Base-by-base conservation (phyloP, 2,888 invertebrate genomes). In the Trachelus troglodyta region DNA sequence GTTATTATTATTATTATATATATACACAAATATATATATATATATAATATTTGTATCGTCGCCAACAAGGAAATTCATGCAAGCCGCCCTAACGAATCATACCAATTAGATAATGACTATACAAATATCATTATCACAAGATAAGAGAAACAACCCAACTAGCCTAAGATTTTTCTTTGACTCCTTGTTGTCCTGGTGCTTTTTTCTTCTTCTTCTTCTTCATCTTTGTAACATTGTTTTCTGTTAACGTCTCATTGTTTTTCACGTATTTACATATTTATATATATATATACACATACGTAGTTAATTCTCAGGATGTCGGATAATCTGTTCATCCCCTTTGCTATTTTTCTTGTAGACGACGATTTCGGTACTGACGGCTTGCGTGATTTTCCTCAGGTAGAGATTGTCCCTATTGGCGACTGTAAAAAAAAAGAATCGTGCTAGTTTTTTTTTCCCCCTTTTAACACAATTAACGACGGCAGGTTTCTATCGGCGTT, bases 401-500 rank as follows among this genome's bases (percentile, higher is more conserved):
- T 34, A 12, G 71, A 31, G 23, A 12, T 71, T 12, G 34, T 11
- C 12, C 35, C 71, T 56, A 56, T 34, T 73, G 56, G 78, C 80
- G 76, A 78, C 74, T 71, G 76, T 12, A 71, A 78, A 37, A 74
- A 31, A 35, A 79, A 76, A 81, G 79, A 74, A 74, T 82, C 84
- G 81, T 80, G 81, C 76, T 83, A 85, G 56, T 40, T 40, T 23
- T 76, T 83, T 81, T 74, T 77, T 79, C 83, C 83, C 79, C 83
- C 81, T 79, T 79, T 83, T 80, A 81, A 81, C 78, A 81, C 78
- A 74, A 75, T 80, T 82, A 80, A 78, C 81, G 75, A 76, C 71
- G 78, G 82, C 80, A 71, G 79, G 80, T 82, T 82, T 84, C 82
- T 69, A 81, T 83, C 82, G 80, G 77, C 81, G 80, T 82, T 80